phyloP scores from a whole-genome alignment of 2,797 vertebrate genomes.

The Telmatherina bonti region DNA sequence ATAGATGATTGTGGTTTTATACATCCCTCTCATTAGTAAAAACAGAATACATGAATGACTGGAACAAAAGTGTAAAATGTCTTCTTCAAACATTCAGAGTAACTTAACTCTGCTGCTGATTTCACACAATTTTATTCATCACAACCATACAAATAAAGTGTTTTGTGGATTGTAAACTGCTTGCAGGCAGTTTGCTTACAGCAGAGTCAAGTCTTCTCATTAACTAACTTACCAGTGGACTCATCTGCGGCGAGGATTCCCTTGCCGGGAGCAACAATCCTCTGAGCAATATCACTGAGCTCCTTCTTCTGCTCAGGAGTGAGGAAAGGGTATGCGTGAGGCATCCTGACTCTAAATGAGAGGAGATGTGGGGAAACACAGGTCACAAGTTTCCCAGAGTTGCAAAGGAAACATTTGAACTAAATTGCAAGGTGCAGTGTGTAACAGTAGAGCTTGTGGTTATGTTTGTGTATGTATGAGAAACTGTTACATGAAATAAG shows the following conservation, averaged over 20 bases:
- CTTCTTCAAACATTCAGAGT: no score
- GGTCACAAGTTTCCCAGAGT: rapidly evolving
- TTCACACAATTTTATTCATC: background rate
- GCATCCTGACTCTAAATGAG: slow-evolving; percentile 83
- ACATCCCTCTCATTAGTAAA: no score
- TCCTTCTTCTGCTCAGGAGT: slow-evolving; percentile 95
- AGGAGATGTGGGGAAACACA: background rate
- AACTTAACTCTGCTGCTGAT: no score
- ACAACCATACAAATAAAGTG: background rate
- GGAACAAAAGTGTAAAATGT: no score
- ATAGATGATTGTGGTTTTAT: no score
- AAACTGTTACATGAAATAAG: background rate
- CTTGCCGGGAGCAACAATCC: slow-evolving; percentile 90
- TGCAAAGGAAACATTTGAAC: background rate
- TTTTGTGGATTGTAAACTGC: background rate
- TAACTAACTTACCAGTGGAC: slow-evolving; percentile 85
- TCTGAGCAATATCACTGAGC: slow-evolving; percentile 89
- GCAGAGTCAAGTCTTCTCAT: background rate
- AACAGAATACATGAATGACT: no score
- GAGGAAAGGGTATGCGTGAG: slow-evolving; percentile 89
- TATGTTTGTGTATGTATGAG: background rate
- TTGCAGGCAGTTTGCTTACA: background rate
- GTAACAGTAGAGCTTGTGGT: slow-evolving; percentile 6
- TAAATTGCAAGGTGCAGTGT: background rate
- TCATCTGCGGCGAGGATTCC: slow-evolving; percentile 95